Conservation (phyloP, 1,140 invertebrate genomes). For the Yoshiicerus persimilis region DNA sequence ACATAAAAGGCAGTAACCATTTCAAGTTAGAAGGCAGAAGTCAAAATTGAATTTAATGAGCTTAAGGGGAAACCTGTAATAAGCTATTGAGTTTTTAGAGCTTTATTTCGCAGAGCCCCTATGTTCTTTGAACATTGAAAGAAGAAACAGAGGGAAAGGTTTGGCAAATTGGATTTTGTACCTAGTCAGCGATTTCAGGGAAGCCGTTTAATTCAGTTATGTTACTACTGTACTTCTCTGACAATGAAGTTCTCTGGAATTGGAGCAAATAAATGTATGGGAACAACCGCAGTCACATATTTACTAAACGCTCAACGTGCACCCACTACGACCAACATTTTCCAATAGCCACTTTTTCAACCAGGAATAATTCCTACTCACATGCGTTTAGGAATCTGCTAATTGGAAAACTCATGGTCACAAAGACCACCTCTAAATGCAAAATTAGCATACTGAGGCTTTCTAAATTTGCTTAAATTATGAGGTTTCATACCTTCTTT, state of each 20-base stretch:
- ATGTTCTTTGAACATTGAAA: background rate
- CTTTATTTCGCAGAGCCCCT: background rate
- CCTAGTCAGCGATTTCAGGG: background rate
- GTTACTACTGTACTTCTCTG: background rate
- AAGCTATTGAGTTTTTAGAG: background rate
- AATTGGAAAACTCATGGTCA: background rate
- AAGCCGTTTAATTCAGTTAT: background rate
- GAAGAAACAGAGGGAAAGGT: background rate
- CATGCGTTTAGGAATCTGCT: background rate
- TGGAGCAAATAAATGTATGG: background rate
- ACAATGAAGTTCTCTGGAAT: background rate
- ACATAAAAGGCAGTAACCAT: background rate
- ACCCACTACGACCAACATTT: background rate
- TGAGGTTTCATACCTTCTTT: background rate
- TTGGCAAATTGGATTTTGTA: background rate
- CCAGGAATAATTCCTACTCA: too few relatives aligned
- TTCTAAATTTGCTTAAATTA: background rate
- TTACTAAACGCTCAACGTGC: background rate
- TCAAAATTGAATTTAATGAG: background rate
- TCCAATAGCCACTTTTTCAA: background rate
- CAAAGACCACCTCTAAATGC: background rate
- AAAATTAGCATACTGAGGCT: background rate
- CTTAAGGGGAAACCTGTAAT: background rate
- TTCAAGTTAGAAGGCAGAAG: background rate
- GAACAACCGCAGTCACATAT: background rate